A percentile compares a stretch with the other conserved stretches of the same genome.
Evolutionary conservation across 2,888 invertebrate genomes (phyloP).

Genomic region (Drosophila affinis): DNA sequence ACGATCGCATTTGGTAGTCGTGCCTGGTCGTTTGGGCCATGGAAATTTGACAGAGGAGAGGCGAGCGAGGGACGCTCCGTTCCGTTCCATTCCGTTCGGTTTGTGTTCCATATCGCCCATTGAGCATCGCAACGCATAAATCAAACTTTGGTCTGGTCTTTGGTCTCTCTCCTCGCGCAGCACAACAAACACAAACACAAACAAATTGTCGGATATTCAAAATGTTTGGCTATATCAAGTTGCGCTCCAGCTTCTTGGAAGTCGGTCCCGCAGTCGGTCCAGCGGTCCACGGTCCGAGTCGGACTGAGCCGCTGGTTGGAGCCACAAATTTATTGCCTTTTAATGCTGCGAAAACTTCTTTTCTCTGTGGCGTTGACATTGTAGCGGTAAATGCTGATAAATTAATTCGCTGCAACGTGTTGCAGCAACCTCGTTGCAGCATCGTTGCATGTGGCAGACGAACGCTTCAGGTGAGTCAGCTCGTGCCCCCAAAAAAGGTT

Average conservation of each 20-base stretch:
- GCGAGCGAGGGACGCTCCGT: background rate
- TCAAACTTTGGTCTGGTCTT: conserved; percentile 65
- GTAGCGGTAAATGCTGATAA: conserved; percentile 73
- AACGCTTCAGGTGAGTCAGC: conserved; percentile 12
- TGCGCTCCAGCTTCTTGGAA: conserved; percentile 69
- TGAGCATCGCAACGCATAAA: conserved; percentile 76
- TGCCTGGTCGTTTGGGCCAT: conserved; percentile 59
- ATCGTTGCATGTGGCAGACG: conserved; percentile 20
- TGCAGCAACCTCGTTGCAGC: conserved; percentile 50
- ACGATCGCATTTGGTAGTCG: conserved; percentile 67
- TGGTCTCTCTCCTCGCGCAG: conserved; percentile 13
- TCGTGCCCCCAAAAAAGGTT: conserved; percentile 10
- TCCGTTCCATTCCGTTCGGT: conserved; percentile 7
- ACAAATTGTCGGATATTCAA: conserved; percentile 32
- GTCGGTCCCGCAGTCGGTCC: conserved; percentile 26
- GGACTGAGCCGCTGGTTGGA: background rate
- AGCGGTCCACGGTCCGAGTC: conserved; percentile 9
- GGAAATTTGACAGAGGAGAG: conserved; percentile 38
- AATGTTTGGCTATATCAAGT: conserved; percentile 61
- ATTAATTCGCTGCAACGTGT: conserved; percentile 63
- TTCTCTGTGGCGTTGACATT: conserved; percentile 61
- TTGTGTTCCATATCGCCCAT: conserved; percentile 59
- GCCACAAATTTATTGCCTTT: conserved; percentile 68
- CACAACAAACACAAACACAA: background rate
- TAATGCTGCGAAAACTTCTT: conserved; percentile 54